Conservation (phyloP, 2,888 invertebrate species). For the Drosophila meridiana region DNA sequence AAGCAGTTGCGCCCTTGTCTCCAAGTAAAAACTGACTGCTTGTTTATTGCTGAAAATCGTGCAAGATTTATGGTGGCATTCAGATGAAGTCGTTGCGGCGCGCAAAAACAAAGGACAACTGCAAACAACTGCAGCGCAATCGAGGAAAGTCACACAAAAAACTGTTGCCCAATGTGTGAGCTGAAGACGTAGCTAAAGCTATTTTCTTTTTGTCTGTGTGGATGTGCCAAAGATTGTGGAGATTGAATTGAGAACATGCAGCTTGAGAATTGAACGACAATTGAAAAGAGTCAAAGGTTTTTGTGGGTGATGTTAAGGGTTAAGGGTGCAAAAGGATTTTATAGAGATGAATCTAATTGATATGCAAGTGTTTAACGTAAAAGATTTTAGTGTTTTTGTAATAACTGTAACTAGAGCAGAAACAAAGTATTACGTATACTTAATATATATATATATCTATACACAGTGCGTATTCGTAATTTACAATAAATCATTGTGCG, state of each 20-base stretch:
- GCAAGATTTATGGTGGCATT: constrained; percentile 65
- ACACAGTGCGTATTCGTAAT: neutral
- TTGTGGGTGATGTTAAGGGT: neutral
- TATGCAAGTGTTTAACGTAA: neutral
- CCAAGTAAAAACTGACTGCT: constrained; percentile 38
- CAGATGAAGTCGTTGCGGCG: constrained; percentile 59
- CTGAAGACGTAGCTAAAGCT: neutral
- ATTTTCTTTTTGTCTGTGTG: neutral
- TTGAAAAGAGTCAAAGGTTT: constrained; percentile 20
- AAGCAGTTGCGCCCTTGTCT: constrained; percentile 29
- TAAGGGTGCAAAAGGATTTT: neutral
- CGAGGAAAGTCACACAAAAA: constrained; percentile 17
- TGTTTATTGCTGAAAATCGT: constrained; percentile 58
- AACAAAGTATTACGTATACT: neutral
- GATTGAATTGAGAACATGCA: constrained; percentile 28
- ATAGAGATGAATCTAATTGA: neutral
- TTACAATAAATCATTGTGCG: neutral
- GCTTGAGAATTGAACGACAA: constrained; percentile 32
- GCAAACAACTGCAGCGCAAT: constrained; percentile 18
- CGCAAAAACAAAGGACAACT: constrained; percentile 21
- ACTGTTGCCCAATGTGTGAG: neutral
- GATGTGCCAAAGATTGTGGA: constrained; percentile 3
- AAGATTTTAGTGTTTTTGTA: neutral
- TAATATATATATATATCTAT: too few relatives aligned
- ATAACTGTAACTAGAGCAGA: neutral